Conservation (phyloP, 2,113 vertebrate genomes). For the Coryphaenoides rupestris region DNA sequence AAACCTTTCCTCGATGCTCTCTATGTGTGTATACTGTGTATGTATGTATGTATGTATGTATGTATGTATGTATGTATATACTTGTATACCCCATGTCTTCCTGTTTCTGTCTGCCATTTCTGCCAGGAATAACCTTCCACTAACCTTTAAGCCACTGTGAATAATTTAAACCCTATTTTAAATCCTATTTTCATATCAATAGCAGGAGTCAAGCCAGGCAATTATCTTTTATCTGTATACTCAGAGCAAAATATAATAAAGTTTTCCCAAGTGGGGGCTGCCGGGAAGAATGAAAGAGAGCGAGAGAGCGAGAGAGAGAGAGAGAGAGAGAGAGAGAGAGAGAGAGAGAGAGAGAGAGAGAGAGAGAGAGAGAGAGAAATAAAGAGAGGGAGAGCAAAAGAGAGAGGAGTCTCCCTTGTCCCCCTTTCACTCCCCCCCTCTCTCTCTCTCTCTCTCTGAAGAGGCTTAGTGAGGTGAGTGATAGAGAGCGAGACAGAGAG, state of each 20-base stretch:
- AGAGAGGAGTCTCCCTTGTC: not conserved
- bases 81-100: slow-evolving; percentile 51
- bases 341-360: too few species aligned
- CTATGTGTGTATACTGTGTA: too few species aligned
- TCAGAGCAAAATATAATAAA: slow-evolving; percentile 90
- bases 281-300: slow-evolving; percentile 20
- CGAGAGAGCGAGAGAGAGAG: too few species aligned
- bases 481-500: slow-evolving; percentile 11
- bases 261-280: slow-evolving; percentile 75
- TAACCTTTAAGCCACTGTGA: slow-evolving; percentile 95
- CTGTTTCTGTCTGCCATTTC: slow-evolving; percentile 36
- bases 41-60: too few species aligned
- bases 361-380: too few species aligned
- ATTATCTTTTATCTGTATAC: slow-evolving; percentile 99
- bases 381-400: slow-evolving; percentile 2
- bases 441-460: too few species aligned
- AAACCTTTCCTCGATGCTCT: slow-evolving; percentile 63
- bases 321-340: too few species aligned
- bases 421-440: too few species aligned
- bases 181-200: slow-evolving; percentile 97
- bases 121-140: slow-evolving; percentile 95
- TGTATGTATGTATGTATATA: not conserved
- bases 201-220: slow-evolving; percentile 93
- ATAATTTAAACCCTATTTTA: slow-evolving; percentile 92
- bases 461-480: slow-evolving; percentile 7